Evolutionary conservation across 2,888 invertebrate genomes (phyloP).

Genomic region (Ariolimax columbianus): DNA sequence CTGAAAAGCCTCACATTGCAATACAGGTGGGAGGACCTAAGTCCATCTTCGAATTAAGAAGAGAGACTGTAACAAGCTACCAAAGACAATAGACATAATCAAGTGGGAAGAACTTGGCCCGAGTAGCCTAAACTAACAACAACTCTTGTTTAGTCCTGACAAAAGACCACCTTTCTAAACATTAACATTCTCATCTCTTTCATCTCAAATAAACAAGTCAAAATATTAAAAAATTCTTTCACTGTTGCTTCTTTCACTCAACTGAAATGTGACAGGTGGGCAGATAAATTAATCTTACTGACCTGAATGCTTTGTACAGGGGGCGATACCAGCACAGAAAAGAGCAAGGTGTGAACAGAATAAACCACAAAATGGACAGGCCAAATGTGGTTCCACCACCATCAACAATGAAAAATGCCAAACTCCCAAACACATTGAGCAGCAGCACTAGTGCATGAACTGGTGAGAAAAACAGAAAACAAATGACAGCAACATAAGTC

Average conservation of each 20-base stretch:
- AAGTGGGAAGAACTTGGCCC: too few relatives aligned
- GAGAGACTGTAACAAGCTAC: too few relatives aligned
- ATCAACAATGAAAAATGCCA: conserved; percentile 85
- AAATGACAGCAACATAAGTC: too few relatives aligned
- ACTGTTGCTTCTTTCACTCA: background rate
- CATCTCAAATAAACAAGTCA: background rate
- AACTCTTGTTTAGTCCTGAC: too few relatives aligned
- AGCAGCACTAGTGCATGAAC: conserved; percentile 92
- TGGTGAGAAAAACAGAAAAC: conserved; percentile 79
- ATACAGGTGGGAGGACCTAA: too few relatives aligned
- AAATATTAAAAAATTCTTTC: background rate
- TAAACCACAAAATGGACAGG: conserved; percentile 90
- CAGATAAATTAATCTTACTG: conserved; percentile 52
- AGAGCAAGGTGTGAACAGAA: conserved; percentile 96
- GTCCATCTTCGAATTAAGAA: too few relatives aligned
- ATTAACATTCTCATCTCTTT: too few relatives aligned
- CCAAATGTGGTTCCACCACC: conserved; percentile 86
- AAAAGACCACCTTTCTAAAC: too few relatives aligned
- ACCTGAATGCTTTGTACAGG: conserved; percentile 97
- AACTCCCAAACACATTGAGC: conserved; percentile 90
- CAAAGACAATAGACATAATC: too few relatives aligned
- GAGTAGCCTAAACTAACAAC: too few relatives aligned
- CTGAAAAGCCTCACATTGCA: too few relatives aligned
- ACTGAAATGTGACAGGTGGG: background rate
- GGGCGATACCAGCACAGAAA: conserved; percentile 99